Evolutionary conservation across 2,888 invertebrate genomes (phyloP).

Genomic region (Microctonus brassicae): DNA sequence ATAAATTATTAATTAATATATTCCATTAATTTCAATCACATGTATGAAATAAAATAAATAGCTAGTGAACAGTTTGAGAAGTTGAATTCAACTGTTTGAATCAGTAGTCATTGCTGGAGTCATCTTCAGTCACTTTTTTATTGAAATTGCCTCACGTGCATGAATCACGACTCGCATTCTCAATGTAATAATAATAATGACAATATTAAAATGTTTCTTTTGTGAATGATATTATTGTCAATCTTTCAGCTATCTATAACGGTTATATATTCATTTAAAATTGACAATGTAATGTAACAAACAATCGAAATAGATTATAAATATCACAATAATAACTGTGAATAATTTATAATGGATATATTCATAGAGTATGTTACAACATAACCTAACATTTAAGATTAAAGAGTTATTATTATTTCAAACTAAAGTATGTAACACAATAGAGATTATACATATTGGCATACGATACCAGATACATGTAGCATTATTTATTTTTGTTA

Average conservation of each 20-base stretch:
- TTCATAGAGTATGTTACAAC: too few relatives aligned
- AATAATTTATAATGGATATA: too few relatives aligned
- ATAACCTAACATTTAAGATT: too few relatives aligned
- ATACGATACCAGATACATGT: too few relatives aligned
- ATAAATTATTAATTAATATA: background rate
- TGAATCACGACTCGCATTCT: conserved; percentile 16
- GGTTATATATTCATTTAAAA: background rate
- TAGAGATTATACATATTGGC: too few relatives aligned
- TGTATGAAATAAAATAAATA: background rate
- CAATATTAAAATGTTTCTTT: background rate
- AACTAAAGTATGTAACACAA: too few relatives aligned
- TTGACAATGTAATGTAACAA: background rate
- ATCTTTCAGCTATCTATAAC: background rate
- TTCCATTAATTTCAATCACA: background rate
- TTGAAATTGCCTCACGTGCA: conserved; percentile 14
- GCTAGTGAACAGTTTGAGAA: background rate
- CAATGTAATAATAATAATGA: background rate
- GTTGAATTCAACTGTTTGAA: background rate
- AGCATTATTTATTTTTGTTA: too few relatives aligned
- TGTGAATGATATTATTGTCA: background rate
- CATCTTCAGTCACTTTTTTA: background rate
- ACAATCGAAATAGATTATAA: background rate
- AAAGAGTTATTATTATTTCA: too few relatives aligned
- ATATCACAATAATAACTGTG: background rate
- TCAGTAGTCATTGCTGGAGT: background rate